Evolutionary conservation across 2,113 vertebrate genomes (phyloP).

Genomic region (Eclectus roratus): DNA sequence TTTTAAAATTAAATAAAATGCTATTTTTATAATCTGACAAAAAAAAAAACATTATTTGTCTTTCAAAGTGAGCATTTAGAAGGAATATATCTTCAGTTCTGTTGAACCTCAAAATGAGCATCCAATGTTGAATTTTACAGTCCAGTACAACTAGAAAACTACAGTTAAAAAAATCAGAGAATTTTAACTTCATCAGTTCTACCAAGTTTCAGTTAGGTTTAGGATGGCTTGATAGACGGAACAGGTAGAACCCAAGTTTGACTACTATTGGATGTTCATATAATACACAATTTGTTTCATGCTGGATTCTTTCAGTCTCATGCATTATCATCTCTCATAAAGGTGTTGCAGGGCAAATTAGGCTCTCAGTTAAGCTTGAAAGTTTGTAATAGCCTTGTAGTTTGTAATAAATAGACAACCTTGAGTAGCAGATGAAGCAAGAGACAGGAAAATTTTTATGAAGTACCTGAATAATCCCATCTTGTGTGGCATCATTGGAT

Average conservation of each 20-base stretch:
- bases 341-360: slow-evolving; percentile 11
- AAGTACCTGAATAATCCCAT: slow-evolving; percentile 5
- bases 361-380: slow-evolving; percentile 7
- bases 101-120: background rate
- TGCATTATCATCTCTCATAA: background rate
- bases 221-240: background rate
- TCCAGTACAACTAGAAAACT: background rate
- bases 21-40: background rate
- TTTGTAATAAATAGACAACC: background rate
- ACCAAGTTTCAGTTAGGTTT: background rate
- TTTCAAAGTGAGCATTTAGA: background rate
- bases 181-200: background rate
- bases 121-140: background rate
- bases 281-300: background rate
- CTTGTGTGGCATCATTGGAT: background rate
- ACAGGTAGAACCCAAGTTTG: background rate
- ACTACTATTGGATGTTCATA: background rate
- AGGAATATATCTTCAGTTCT: background rate
- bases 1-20: background rate
- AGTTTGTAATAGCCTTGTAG: background rate
- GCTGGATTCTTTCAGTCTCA: background rate
- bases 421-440: slow-evolving; percentile 46
- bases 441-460: background rate
- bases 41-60: background rate
- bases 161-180: background rate